Evolutionary conservation across 2,888 invertebrate species (phyloP), one percentile per base, ranked within the genome.

Genomic region (Lycaena phlaeas): DNA sequence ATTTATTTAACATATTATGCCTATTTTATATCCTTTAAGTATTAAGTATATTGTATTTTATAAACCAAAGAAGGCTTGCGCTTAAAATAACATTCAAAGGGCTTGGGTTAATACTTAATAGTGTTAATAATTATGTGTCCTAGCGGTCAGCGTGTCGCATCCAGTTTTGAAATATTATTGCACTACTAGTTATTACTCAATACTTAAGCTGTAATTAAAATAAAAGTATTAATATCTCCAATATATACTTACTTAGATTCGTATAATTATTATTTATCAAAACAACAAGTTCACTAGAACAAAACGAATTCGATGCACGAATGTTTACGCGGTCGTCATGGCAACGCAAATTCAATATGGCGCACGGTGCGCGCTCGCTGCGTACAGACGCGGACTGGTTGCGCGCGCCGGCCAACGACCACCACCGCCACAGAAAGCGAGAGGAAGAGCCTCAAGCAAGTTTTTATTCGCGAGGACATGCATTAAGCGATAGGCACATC

Each of bases 251-350:
- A 34, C 34, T 34, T 34, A 34, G 12, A 12, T 12, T 18, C 34
- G 34, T 11, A 11, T 22, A 34, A 9, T 11, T 12, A 9, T 11
- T 12, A 12, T 26, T 27, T 38, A 38, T 40, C 38, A 22, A 27
- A 48, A 40, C 49, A 51, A 49, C 49, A 55, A 53, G 48, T 41
- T 18, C 48, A 48, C 49, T 46, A 41, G 42, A 36, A n/a, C n/a
- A n/a, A n/a, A 44, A 46, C 39, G 9, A 51, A 51, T 50, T 40
- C 49, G n/a, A n/a, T 48, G 49, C 55, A 54, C 42, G 49, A 40
- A 47, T 72, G 69, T 74, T 71, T 73, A 76, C 76, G 66, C 73
- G 67, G 82, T 81, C 60, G 78, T 76, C 82, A 82, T 84, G 68
- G 69, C 64, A 81, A 82, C 81, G 62, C 57, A 50, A 55, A 63